Base-by-base conservation (phyloP, 2,113 vertebrate genomes). In the Pomatostomus ruficeps region DNA sequence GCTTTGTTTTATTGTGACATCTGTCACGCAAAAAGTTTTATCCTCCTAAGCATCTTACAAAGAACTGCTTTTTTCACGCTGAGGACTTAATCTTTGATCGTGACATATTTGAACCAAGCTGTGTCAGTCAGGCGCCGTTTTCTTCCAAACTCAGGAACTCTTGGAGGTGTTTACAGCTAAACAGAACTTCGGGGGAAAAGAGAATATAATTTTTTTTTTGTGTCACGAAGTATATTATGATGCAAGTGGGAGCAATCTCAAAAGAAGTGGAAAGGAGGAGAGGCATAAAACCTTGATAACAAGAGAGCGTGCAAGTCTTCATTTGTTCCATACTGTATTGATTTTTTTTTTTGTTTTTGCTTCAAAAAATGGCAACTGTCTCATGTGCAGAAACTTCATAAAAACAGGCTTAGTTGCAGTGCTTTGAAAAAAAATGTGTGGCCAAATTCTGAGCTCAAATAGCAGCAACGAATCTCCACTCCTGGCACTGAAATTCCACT, bases 1-100 rank as follows among this genome's bases (percentile, higher is more conserved):
- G 85, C 66, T 96, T 93, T 93, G 73, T 88, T 95, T 93, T 97
- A 93, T 94, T 96, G 80, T 91, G 93, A 87, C 88, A 97, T 85
- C 62, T 94, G 82, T 91, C 87, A 74, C 54, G 35, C 76, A 95
- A 88, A 88, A 91, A 91, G 75, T 91, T 95, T 95, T 93, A 91
- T 96, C 68, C 57, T 95, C 87, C 68, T 88, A 89, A 95, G 57
- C 78, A 88, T 84, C 86, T 94, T 88, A 72, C 61, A 81, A 93
- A 91, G 73, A 90, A 77, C 48, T 92, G 70, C 25, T 46, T 91
- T 91, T 93, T 91, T 90, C 78, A 22, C 45, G 59, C 65, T 66
- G 71, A 91, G 80, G 79, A 55, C 49, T 85, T 92, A 95, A 91
- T 84, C 82, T 91, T 95, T 93, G 91, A 90, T 97, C 62, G 11